Percentiles rank a stretch among this genome's conserved stretches.
Evolutionary conservation across 2,888 invertebrate genomes (phyloP).

Genomic region (Oconnorella tubifera): DNA sequence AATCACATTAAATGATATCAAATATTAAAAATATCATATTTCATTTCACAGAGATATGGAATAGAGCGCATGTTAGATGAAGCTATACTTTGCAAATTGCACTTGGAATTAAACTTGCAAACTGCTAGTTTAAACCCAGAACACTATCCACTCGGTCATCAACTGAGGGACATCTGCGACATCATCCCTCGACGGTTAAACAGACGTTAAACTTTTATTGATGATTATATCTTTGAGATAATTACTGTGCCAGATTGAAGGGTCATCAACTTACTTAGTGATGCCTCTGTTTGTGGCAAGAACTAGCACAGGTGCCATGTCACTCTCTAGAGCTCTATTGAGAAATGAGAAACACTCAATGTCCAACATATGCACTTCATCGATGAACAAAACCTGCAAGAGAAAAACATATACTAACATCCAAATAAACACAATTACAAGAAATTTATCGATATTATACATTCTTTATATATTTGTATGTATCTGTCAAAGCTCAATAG

Average conservation of each 20-base stretch:
- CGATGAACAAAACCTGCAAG: constrained; percentile 75
- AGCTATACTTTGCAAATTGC: too few relatives aligned
- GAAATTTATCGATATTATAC: neutral
- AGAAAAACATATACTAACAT: too few relatives aligned
- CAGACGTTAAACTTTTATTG: too few relatives aligned
- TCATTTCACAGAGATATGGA: too few relatives aligned
- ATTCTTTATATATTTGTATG: neutral
- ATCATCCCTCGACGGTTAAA: too few relatives aligned
- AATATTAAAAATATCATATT: neutral
- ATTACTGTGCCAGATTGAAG: too few relatives aligned
- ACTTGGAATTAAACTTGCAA: neutral
- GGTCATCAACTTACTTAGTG: constrained; percentile 64
- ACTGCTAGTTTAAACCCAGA: neutral
- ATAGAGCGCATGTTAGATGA: too few relatives aligned
- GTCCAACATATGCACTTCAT: constrained; percentile 98
- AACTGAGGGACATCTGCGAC: too few relatives aligned
- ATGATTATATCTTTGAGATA: neutral
- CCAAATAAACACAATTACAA: neutral
- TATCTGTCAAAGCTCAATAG: neutral
- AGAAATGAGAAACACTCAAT: constrained; percentile 98
- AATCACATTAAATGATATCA: neutral
- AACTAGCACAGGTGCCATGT: constrained; percentile 94
- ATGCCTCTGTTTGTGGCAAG: constrained; percentile 98
- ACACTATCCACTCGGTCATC: neutral
- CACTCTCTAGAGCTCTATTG: constrained; percentile 92